phyloP scores from a whole-genome alignment of 2,888 invertebrate genomes.

The Tenthredo distinguenda region DNA sequence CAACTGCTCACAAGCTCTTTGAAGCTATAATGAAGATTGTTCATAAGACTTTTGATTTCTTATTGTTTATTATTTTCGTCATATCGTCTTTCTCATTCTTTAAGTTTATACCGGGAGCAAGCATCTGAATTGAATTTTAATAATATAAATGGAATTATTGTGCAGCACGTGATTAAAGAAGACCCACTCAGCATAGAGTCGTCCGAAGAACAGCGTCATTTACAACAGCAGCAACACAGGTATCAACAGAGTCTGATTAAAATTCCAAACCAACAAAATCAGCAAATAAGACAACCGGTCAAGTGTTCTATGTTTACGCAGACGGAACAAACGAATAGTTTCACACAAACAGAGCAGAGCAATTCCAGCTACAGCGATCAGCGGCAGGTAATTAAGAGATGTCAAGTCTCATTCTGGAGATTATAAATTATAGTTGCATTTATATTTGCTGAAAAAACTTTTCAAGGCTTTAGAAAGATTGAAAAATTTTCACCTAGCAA shows the following conservation, averaged over 20 bases:
- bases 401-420: not conserved
- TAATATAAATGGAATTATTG: constrained; percentile 43
- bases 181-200: constrained; percentile 57
- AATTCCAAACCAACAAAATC: constrained; percentile 65
- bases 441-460: not conserved
- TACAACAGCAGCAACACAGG: constrained; percentile 60
- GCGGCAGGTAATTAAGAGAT: constrained; percentile 69
- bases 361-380: constrained; percentile 73
- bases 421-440: not conserved
- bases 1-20: not conserved
- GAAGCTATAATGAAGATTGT: not conserved
- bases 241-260: constrained; percentile 61
- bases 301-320: constrained; percentile 76
- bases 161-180: constrained; percentile 61
- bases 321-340: constrained; percentile 74
- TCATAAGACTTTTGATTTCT: not conserved
- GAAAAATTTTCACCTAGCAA: not conserved
- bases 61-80: constrained; percentile 25
- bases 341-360: constrained; percentile 73
- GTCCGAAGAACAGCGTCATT: constrained; percentile 58
- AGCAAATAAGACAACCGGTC: constrained; percentile 69
- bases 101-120: not conserved
- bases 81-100: constrained; percentile 17
- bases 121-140: not conserved
- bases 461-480: not conserved